Percentiles rank a stretch among this genome's conserved stretches.
Conservation (phyloP, 2,797 vertebrate species). For the Labeo calbasu region DNA sequence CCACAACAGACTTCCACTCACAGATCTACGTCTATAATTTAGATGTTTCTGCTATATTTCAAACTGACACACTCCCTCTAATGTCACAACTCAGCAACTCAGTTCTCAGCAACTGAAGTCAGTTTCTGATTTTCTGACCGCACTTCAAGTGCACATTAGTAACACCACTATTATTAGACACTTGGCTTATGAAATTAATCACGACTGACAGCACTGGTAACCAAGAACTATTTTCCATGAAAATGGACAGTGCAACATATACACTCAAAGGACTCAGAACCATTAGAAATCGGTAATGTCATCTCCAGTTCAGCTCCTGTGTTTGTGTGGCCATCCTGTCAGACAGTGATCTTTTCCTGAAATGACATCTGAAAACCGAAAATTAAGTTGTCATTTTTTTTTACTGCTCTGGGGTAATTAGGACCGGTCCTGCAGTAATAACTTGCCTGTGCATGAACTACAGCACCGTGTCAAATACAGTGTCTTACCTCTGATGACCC, state of each 20-base stretch:
- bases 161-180: background rate
- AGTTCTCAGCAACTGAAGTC: no score
- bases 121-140: background rate
- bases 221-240: background rate
- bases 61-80: no score
- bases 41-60: no score
- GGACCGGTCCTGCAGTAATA: slow-evolving; percentile 42
- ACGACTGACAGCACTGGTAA: background rate
- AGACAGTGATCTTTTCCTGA: slow-evolving; percentile 34
- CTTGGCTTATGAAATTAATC: background rate
- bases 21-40: no score
- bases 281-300: background rate
- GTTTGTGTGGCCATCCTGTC: background rate
- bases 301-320: background rate
- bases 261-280: background rate
- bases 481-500: slow-evolving; percentile 60
- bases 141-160: background rate
- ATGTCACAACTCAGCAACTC: no score
- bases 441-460: slow-evolving; percentile 52
- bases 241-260: background rate
- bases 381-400: slow-evolving; percentile 60
- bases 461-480: slow-evolving; percentile 49
- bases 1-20: no score
- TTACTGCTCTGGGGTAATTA: slow-evolving; percentile 65
- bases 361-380: slow-evolving; percentile 55